Percentiles rank a stretch among this genome's conserved stretches.
Conservation (phyloP, 2,797 vertebrate genomes). For the Sternotherus odoratus region DNA sequence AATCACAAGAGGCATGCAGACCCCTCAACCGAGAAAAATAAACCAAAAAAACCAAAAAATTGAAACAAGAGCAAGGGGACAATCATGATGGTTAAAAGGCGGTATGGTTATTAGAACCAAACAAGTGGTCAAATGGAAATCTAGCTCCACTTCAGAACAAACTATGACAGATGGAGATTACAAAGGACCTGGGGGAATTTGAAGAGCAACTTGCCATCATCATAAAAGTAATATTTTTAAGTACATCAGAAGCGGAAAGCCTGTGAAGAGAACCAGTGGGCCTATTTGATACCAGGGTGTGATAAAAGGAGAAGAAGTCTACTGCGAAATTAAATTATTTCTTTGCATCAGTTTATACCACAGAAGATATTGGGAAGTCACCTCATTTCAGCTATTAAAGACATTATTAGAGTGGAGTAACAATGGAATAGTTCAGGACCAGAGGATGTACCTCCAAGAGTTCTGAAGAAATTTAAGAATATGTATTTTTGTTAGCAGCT, state of each 20-base stretch:
- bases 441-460: background rate
- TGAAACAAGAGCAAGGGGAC: background rate
- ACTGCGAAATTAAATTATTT: fast-evolving
- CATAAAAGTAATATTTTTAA: background rate
- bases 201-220: background rate
- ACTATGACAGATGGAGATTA: background rate
- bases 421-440: background rate
- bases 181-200: background rate
- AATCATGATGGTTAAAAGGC: background rate
- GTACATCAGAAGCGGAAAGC: background rate
- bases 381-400: background rate
- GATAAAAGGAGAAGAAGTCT: background rate
- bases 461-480: background rate
- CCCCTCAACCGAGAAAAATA: background rate
- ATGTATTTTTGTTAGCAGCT: background rate
- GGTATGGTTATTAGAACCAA: background rate
- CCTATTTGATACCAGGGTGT: background rate
- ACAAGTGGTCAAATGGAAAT: background rate
- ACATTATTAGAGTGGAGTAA: background rate
- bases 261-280: fast-evolving
- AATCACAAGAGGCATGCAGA: background rate
- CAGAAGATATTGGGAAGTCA: fast-evolving
- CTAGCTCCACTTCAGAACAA: background rate
- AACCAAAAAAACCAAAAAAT: too few species aligned
- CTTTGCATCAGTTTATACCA: fast-evolving